Percentiles rank a stretch among this genome's conserved stretches.
Conservation (phyloP, 2,113 vertebrate species). For the Gorsachius goisagi region DNA sequence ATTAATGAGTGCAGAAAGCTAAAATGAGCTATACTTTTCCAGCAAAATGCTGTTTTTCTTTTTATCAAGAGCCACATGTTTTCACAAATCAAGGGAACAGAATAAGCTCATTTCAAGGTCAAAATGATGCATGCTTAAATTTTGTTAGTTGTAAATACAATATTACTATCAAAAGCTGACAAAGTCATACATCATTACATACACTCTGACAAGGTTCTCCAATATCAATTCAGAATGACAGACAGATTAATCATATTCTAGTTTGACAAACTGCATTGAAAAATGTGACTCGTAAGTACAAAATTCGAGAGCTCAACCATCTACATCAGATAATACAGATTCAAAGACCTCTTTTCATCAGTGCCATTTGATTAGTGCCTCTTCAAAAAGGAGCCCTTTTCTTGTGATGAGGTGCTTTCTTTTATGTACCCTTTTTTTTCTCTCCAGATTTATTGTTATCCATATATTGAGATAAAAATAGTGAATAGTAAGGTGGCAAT, state of each 20-base stretch:
- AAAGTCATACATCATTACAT: slow-evolving; percentile 34
- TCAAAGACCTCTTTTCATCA: slow-evolving; percentile 30
- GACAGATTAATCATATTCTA: slow-evolving; percentile 46
- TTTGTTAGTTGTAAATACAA: slow-evolving; percentile 43
- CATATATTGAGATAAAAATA: background rate
- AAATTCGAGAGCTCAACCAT: slow-evolving; percentile 15
- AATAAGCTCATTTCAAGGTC: slow-evolving; percentile 36
- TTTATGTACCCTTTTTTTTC: background rate
- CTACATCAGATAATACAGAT: slow-evolving; percentile 39
- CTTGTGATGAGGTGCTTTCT: background rate
- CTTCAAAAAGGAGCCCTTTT: background rate
- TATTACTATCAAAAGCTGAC: slow-evolving; percentile 11
- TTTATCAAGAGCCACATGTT: background rate
- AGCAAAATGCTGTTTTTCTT: background rate
- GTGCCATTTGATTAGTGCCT: background rate
- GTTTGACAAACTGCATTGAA: slow-evolving; percentile 36
- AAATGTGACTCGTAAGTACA: slow-evolving; percentile 25
- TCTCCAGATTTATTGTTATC: background rate
- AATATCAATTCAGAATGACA: slow-evolving; percentile 45
- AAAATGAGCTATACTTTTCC: background rate
- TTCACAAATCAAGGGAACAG: background rate
- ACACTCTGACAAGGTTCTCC: background rate
- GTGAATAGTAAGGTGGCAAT: background rate
- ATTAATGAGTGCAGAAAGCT: background rate
- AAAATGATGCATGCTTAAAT: slow-evolving; percentile 29